phyloP scores from a whole-genome alignment of 2,797 vertebrate genomes.

The Alcedo atthis region DNA sequence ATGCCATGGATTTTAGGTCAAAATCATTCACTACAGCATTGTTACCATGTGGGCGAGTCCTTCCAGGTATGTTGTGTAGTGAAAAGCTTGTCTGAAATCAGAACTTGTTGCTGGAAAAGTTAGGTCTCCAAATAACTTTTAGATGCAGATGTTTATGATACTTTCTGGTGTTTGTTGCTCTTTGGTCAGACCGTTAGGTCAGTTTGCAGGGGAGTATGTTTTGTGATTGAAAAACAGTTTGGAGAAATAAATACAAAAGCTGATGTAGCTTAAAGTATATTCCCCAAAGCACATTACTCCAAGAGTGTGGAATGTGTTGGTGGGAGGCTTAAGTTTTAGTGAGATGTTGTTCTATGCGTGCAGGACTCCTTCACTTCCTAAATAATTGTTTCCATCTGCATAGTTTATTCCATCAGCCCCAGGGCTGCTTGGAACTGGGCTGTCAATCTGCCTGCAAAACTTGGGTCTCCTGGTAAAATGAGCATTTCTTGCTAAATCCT shows the following conservation, averaged over 20 bases:
- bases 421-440: background rate
- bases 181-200: background rate
- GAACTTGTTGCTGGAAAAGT: background rate
- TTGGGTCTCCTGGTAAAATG: background rate
- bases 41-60: background rate
- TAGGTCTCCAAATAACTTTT: background rate
- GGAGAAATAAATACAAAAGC: conserved; percentile 34
- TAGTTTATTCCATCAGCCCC: background rate
- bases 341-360: conserved; percentile 33
- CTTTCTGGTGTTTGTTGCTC: background rate
- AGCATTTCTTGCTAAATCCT: background rate
- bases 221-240: background rate
- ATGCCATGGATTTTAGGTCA: background rate
- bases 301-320: conserved; percentile 57
- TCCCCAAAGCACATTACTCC: conserved; percentile 60
- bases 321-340: conserved; percentile 52
- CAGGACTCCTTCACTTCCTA: conserved; percentile 48
- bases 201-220: background rate
- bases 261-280: conserved; percentile 43
- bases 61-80: background rate
- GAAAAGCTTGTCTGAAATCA: background rate
- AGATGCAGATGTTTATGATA: background rate
- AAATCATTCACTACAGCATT: background rate
- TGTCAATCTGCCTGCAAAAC: background rate
- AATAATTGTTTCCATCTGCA: conserved; percentile 68